Conservation (phyloP, 2,888 invertebrate genomes). For the Drosophila atroscutellata region DNA sequence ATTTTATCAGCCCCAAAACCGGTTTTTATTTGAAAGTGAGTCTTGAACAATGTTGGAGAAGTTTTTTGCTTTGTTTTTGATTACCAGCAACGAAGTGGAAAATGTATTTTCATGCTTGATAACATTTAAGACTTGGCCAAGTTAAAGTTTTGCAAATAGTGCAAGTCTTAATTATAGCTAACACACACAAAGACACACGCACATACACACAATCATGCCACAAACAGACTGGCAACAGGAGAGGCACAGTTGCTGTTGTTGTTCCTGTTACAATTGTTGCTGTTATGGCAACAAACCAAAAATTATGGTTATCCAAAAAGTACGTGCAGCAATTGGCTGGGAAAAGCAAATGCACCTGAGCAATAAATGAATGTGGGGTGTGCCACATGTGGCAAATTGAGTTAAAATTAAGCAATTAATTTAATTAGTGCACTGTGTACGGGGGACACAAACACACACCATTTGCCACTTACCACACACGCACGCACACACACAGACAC, state of each 20-base stretch:
- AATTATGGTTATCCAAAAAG: constrained; percentile 62
- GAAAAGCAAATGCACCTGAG: constrained; percentile 61
- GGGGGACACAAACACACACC: constrained; percentile 21
- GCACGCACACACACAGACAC: not conserved
- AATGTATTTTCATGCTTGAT: constrained; percentile 17
- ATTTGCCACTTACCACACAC: not conserved
- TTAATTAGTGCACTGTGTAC: constrained; percentile 69
- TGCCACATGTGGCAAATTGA: constrained; percentile 80
- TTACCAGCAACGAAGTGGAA: constrained; percentile 10
- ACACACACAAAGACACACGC: constrained; percentile 1
- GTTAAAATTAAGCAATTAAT: constrained; percentile 81
- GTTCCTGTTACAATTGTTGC: not conserved
- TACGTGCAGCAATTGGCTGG: constrained; percentile 49
- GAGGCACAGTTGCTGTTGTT: constrained; percentile 6
- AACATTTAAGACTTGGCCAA: constrained; percentile 9
- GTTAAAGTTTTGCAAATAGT: constrained; percentile 22
- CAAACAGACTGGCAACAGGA: constrained; percentile 13
- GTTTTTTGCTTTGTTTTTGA: not conserved
- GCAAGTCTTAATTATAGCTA: constrained; percentile 10
- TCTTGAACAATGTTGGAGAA: not conserved
- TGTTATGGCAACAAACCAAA: constrained; percentile 54
- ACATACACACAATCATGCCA: constrained; percentile 13
- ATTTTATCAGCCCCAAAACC: not conserved
- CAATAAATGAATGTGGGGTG: constrained; percentile 23
- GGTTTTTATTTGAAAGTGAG: not conserved